Base-by-base conservation (phyloP, 2,888 invertebrate species). In the Troides aeacus region DNA sequence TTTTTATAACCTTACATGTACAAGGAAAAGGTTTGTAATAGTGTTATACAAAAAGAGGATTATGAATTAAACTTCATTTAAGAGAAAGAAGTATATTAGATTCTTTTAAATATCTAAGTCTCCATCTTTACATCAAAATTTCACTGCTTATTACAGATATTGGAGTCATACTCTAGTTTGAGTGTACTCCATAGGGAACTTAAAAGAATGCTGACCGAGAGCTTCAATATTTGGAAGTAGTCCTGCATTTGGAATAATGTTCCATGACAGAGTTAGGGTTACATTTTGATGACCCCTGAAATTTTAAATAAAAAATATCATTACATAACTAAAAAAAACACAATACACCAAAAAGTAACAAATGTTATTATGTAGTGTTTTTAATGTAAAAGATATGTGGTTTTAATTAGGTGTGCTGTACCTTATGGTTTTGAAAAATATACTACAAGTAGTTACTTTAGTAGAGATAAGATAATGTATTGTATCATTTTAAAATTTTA, bases 201-300 rank as follows among this genome's bases (percentile, higher is more conserved):
- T 94, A 87, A 99, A 98, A 46, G 95, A 94, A 85, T 99, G 97
- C 70, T 95, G 94, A 42, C 98, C 98, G 71, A 94, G 91, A 3
- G 97, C 96, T 81, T 95, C 94, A 64, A 99, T 95, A 80, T 97
- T 97, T 30, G 99, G 98, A 76, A 99, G 91, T 68, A 98, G 94
- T 59, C 99, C 99, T 74, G 99, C 99, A 90, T 99, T 99, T 39
- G 99, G 99, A 78, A 99, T 98, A 72, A 99, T 97, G 89, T 99
- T 99, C 98, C 98, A 99, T 0, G 98, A 97, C 57, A 99, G 90
- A n/a, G 96, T 97, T 70, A 99, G 92, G 0, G 99, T 98, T 18
- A 99, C 96, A 86, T 99, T 99, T 82, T 95, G 95, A 90, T 99
- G 98, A 70, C 95, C 97, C 84, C 97, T 98, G 93, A 72, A 95